Conservation (phyloP, 2,113 vertebrate genomes). For the Thoracochromis brauschi region DNA sequence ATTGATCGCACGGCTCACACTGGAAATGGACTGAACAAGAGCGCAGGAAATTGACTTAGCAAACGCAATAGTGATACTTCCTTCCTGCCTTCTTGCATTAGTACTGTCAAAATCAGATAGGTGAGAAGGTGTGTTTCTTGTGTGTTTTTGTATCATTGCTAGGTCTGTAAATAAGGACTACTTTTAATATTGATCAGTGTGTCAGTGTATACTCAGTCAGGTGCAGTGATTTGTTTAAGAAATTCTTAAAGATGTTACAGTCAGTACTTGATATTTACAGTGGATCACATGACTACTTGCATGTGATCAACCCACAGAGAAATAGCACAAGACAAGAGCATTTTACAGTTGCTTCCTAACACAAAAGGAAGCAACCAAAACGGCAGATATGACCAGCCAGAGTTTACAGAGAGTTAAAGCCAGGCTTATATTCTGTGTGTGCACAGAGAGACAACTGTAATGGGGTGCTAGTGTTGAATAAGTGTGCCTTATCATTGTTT, state of each 20-base stretch:
- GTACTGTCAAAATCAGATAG: conserved; percentile 38
- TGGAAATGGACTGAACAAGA: conserved; percentile 40
- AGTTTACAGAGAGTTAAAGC: background rate
- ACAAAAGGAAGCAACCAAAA: background rate
- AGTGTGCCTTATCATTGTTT: background rate
- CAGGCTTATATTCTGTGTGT: background rate
- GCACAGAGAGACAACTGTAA: background rate
- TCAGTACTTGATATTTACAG: background rate
- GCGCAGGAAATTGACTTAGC: conserved; percentile 58
- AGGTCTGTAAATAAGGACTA: background rate
- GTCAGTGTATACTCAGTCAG: background rate
- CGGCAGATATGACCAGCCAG: background rate
- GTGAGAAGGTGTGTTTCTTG: background rate
- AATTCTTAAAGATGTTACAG: background rate
- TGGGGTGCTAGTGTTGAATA: background rate
- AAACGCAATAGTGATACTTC: conserved; percentile 50
- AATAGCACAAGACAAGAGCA: background rate
- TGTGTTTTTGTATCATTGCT: background rate
- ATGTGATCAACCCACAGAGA: background rate
- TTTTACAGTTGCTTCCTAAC: background rate
- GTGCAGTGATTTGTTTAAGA: background rate
- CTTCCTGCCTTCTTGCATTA: conserved; percentile 48
- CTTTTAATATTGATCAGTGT: background rate
- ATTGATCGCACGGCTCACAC: conserved; percentile 39
- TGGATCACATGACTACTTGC: background rate